These are phyloP conservation scores for Melospiza georgiana DNA, from an alignment of 2,113 vertebrate genomes.

Conservation along the genomic window DNA sequence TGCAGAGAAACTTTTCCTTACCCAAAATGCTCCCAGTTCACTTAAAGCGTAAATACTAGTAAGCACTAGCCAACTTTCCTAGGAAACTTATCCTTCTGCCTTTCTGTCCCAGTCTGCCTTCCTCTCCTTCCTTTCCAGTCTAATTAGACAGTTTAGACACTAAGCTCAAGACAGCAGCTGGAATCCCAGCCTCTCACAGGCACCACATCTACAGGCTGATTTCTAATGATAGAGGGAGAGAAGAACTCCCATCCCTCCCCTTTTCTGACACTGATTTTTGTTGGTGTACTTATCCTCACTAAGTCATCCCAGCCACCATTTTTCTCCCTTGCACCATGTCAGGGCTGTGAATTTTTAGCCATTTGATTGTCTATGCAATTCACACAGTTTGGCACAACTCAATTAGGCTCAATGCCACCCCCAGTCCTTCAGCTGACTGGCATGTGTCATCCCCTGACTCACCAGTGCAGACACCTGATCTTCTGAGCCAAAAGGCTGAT, in stretches of 20 bases:
- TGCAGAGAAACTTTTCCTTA: neutral
- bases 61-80: neutral
- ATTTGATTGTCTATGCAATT: neutral
- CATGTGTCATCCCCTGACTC: conserved; percentile 16
- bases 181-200: neutral
- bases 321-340: neutral
- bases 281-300: neutral
- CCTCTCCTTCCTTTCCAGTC: neutral
- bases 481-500: neutral
- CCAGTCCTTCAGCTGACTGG: neutral
- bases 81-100: neutral
- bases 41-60: neutral
- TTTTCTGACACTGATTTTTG: neutral
- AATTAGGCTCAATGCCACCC: neutral
- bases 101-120: neutral
- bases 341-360: neutral
- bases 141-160: neutral
- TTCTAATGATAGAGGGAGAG: neutral
- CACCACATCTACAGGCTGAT: neutral
- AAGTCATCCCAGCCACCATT: neutral
- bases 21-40: neutral
- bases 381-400: neutral
- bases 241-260: neutral
- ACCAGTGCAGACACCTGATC: neutral
- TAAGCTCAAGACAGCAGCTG: too few relatives aligned